A percentile compares a stretch with the other conserved stretches of the same genome.
Evolutionary conservation across 2,113 vertebrate genomes (phyloP).

Genomic region (Hemicordylus capensis): DNA sequence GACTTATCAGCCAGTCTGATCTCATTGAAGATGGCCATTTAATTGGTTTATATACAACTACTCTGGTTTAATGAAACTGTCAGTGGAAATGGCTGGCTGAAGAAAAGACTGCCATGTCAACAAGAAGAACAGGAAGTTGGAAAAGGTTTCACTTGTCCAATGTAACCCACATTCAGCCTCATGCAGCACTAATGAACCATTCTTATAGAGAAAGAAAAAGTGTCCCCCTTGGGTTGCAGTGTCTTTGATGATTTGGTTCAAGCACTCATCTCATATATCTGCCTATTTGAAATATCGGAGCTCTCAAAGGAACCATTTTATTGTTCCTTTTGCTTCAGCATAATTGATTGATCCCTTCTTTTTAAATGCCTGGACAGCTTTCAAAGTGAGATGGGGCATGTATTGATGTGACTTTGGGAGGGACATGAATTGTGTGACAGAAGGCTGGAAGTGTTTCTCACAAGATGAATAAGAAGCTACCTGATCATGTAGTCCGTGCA

Average conservation of each 20-base stretch:
- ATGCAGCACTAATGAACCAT: neutral
- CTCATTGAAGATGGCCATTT: neutral
- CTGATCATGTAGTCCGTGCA: fast-evolving
- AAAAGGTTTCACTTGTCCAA: neutral
- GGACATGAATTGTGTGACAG: neutral
- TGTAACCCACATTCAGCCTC: neutral
- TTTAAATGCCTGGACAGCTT: conserved; percentile 19
- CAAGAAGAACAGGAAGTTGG: neutral
- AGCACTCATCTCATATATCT: conserved; percentile 46
- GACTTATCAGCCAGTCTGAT: neutral
- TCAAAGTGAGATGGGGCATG: neutral
- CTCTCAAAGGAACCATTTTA: conserved; percentile 38
- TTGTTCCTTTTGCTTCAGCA: neutral
- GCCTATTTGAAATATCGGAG: conserved; percentile 38
- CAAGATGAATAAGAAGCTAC: neutral
- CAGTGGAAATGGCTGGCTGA: neutral
- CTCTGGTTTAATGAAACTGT: neutral
- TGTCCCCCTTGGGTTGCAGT: conserved; percentile 38
- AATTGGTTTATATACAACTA: neutral
- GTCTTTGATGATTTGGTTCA: conserved; percentile 46
- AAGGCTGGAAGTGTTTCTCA: neutral
- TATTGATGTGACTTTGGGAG: conserved; percentile 12
- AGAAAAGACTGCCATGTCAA: neutral
- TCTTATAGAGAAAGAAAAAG: neutral
- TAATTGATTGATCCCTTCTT: conserved; percentile 48